phyloP scores from a whole-genome alignment of 2,797 vertebrate species.

The Buceros bicornis region DNA sequence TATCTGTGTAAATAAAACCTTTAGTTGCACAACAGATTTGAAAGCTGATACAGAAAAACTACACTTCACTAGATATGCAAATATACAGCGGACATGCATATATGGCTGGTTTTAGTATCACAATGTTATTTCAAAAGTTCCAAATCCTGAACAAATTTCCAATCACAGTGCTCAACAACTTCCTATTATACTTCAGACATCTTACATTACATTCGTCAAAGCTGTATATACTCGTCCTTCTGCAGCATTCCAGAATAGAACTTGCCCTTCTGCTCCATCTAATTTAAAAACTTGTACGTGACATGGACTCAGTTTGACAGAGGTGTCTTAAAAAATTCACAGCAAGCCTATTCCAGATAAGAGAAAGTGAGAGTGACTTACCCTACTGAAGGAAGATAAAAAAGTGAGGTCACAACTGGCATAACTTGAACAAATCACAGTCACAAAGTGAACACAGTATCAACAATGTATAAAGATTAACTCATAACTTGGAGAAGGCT shows the following conservation, averaged over 20 bases:
- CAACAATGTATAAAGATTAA: neutral
- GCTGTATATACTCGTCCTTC: neutral
- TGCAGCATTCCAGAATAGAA: neutral
- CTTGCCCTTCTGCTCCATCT: neutral
- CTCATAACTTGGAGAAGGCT: neutral
- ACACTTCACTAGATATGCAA: neutral
- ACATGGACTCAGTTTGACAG: constrained; percentile 7
- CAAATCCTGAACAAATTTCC: neutral
- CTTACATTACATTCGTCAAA: neutral
- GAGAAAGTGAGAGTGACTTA: neutral
- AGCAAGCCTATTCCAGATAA: constrained; percentile 28
- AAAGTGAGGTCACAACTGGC: neutral
- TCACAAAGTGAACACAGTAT: neutral
- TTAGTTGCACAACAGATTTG: neutral
- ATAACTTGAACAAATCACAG: neutral
- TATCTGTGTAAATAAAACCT: neutral
- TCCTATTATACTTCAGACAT: neutral
- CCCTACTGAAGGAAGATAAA: neutral
- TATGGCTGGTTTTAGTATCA: neutral
- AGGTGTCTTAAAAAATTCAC: constrained; percentile 35
- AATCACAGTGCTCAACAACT: neutral
- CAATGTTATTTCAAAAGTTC: neutral
- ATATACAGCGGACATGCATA: neutral
- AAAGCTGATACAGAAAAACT: neutral
- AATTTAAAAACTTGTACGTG: neutral